These are phyloP conservation scores for Temnopleurus reevesii DNA, from an alignment of 53 echinoderm and acorn worm species.

Conservation along the genomic window DNA sequence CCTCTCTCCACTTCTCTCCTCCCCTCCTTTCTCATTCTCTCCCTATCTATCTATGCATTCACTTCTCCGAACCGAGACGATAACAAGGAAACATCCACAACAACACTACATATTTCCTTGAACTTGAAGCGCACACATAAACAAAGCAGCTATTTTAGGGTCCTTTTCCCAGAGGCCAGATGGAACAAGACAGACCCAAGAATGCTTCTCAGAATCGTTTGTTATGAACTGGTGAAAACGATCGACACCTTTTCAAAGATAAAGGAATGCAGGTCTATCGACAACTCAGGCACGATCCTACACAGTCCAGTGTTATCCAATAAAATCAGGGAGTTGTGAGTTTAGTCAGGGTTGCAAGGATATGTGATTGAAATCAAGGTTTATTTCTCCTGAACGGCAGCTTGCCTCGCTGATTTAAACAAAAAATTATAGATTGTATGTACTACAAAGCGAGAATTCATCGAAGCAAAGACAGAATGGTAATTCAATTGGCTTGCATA, in stretches of 20 bases:
- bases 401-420: not conserved
- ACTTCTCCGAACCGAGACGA: not conserved
- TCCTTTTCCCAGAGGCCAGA: not conserved
- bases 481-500: too few species aligned
- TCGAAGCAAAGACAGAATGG: too few species aligned
- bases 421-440: too few species aligned
- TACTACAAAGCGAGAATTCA: too few species aligned
- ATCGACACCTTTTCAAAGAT: not conserved
- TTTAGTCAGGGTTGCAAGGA: not conserved
- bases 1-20: too few species aligned
- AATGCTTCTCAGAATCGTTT: not conserved
- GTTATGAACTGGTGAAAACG: not conserved
- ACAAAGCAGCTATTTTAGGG: not conserved
- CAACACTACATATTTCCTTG: slow-evolving; percentile 20
- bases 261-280: not conserved
- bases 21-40: too few species aligned
- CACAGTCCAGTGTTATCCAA: not conserved
- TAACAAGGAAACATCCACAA: not conserved
- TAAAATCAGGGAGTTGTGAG: not conserved
- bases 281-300: not conserved
- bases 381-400: too few species aligned
- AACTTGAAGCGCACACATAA: not conserved
- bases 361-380: not conserved
- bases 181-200: not conserved
- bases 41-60: not conserved